A percentile compares a stretch with the other conserved stretches of the same genome.
Conservation (phyloP, 2,113 vertebrate species). For the Salvelinus namaycush region DNA sequence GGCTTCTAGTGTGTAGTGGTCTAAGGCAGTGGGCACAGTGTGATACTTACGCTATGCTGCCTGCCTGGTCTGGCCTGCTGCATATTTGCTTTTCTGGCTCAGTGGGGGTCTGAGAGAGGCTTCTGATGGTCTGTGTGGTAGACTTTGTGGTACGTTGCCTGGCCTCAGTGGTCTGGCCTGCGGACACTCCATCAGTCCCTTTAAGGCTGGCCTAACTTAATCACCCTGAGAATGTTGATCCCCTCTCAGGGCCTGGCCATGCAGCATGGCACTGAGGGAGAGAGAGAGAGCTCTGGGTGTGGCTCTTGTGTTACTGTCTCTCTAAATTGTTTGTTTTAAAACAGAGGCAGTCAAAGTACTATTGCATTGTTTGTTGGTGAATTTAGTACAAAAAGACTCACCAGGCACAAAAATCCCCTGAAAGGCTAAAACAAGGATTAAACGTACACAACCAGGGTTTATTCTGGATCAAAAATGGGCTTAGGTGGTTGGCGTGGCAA, state of each 20-base stretch:
- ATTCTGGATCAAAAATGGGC: too few species aligned
- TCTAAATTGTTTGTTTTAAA: neutral
- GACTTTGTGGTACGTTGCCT: too few species aligned
- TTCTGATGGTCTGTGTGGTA: neutral
- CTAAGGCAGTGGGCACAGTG: too few species aligned
- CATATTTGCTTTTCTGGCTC: too few species aligned
- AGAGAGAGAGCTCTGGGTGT: neutral
- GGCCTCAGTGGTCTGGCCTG: too few species aligned
- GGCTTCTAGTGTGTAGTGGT: neutral
- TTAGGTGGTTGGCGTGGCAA: too few species aligned
- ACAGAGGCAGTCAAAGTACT: neutral
- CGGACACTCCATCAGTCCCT: too few species aligned
- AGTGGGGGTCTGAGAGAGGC: too few species aligned
- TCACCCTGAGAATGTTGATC: constrained; percentile 8
- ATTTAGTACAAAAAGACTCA: too few species aligned
- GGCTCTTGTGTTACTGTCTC: neutral
- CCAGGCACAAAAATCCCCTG: too few species aligned
- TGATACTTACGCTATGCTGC: too few species aligned
- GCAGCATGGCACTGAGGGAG: neutral
- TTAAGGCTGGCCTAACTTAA: neutral
- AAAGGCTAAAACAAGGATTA: neutral
- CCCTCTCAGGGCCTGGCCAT: neutral
- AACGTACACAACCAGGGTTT: neutral
- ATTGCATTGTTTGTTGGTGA: neutral
- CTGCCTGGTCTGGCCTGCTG: too few species aligned